Base-by-base conservation (phyloP, 2,888 invertebrate species). In the Adineta ricciae region DNA sequence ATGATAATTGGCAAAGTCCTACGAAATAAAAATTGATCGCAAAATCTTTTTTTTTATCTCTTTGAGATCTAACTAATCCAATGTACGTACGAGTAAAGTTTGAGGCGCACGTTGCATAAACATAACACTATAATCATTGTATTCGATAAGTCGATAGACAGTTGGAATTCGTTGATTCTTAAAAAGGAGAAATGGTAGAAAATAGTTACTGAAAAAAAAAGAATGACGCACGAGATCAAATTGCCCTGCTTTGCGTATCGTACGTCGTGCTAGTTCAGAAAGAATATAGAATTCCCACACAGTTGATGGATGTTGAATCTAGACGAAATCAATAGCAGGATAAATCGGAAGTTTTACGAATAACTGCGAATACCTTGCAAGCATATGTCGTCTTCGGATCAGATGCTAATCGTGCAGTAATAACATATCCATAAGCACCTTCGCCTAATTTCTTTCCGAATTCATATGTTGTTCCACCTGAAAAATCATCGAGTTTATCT, bases 1-100 rank as follows among this genome's bases (percentile, higher is more conserved):
- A 41, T 78, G 78, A 78, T 78, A 78, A 78, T 78, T 78, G 41
- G 78, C 78, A 78, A 78, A 78, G 41, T 78, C 78, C 78, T 78
- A 78, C n/a, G 38, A 24, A 38, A 11, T 24, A 32, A 41, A 78
- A 41, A 21, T 24, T n/a, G 11, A 46, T 46, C n/a, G n/a, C n/a
- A n/a, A n/a, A n/a, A n/a, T n/a, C n/a, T n/a, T n/a, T n/a, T n/a
- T n/a, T n/a, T n/a, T n/a, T n/a, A n/a, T n/a, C n/a, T n/a, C 46
- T 46, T 8, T 46, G 11, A 46, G 46, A 8, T 46, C 11, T 8
- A 46, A 46, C 8, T 46, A 46, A 19, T 50, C 50, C 5, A 32
- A 64, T 64, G 5, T 64, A 9, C 27, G 73, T 78, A 78, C 78
- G 8, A 78, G n/a, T 41, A 78, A 41, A 24, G 78, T 78, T 78